Percentiles rank a stretch among this genome's conserved stretches.
Conservation (phyloP, 2,888 invertebrate genomes). For the Dynastes maya region DNA sequence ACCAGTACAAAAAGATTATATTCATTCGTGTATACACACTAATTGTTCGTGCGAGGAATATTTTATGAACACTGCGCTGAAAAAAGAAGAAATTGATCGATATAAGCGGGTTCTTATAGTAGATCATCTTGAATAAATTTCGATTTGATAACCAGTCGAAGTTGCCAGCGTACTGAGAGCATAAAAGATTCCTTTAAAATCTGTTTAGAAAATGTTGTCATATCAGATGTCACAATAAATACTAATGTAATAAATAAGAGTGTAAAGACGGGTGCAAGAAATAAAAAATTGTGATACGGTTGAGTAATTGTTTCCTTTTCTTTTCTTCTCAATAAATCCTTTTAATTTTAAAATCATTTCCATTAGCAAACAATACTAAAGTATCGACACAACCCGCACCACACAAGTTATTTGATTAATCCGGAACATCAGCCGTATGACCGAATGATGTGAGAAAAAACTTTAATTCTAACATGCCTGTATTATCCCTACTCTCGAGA, state of each 20-base stretch:
- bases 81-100: not conserved
- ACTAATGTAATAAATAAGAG: slow-evolving; percentile 45
- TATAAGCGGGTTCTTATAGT: not conserved
- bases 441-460: too few relatives aligned
- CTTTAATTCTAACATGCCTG: too few relatives aligned
- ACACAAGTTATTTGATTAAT: too few relatives aligned
- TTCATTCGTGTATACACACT: slow-evolving; percentile 42
- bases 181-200: slow-evolving; percentile 49
- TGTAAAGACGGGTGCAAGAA: slow-evolving; percentile 55
- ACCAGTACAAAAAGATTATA: slow-evolving; percentile 49
- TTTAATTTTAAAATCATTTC: too few relatives aligned
- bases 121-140: not conserved
- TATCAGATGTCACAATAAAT: slow-evolving; percentile 52
- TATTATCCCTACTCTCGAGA: too few relatives aligned
- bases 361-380: too few relatives aligned
- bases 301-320: slow-evolving; percentile 58
- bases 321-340: not conserved
- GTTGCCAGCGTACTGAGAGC: not conserved
- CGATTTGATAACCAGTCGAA: not conserved
- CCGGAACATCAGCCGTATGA: too few relatives aligned
- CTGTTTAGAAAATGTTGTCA: slow-evolving; percentile 47
- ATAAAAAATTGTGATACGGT: slow-evolving; percentile 66
- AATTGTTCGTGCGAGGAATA: slow-evolving; percentile 50
- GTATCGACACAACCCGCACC: too few relatives aligned
- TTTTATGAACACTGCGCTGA: slow-evolving; percentile 34